Base-by-base conservation (phyloP, 2,888 invertebrate genomes). In the Harpagoxenus sublaevis region DNA sequence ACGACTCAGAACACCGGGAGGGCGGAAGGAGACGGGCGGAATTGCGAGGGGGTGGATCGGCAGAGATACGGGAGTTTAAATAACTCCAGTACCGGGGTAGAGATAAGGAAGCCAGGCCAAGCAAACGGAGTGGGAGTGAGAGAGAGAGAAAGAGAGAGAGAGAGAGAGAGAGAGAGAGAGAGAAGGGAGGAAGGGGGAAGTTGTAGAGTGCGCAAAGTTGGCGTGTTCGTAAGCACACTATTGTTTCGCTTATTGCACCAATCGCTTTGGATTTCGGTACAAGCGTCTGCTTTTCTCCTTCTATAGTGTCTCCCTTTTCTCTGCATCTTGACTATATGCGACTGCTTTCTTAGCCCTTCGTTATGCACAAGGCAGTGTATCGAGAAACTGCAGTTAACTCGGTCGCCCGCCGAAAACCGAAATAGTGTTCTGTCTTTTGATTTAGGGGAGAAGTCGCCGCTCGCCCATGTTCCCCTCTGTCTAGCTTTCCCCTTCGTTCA, bases 221-320 rank as follows among this genome's bases (percentile, higher is more conserved):
- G 88, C 90, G 86, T 89, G 85, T 86, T 89, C 83, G 88, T 86
- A 89, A 90, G 89, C 89, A 91, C 93, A 91, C 93, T 90, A 92
- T 92, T 92, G 91, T 93, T 92, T 91, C 88, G 89, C 89, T 91
- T 91, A 92, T 91, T 91, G 91, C 91, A 84, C 88, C 89, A 89
- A 91, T 92, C 88, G 89, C 90, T 91, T 89, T 90, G 88, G 88
- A 92, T 92, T 91, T 92, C 87, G 88, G 86, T 90, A 91, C 92
- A 92, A 92, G 89, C 88, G 75, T 66, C n/a, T 48, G 83, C 70
- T 70, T 74, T 84, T 63, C 63, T 83, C 60, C 23, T 28, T 53
- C 28, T 18, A 10, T 39, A 55, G n/a, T 68, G n/a, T 18, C 28
- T 39, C 39, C 31, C 35, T 79, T 18, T 39, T 62, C 51, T 10